These are phyloP conservation scores for Dolichoris vasculosae DNA, from an alignment of 1,140 invertebrate genomes.

Conservation along the genomic window DNA sequence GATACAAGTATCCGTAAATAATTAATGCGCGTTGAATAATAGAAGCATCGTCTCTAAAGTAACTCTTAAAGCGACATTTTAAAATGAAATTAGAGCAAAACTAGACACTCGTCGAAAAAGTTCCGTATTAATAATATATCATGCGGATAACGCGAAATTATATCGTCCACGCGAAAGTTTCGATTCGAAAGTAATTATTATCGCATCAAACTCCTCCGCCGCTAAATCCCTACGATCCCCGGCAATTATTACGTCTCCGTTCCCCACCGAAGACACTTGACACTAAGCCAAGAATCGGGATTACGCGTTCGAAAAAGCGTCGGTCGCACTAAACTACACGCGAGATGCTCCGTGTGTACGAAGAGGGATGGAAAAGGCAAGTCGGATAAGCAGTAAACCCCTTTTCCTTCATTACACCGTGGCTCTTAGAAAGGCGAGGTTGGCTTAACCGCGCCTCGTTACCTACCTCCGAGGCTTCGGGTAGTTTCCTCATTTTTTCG, in stretches of 20 bases:
- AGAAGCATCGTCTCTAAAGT: background rate
- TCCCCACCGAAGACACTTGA: background rate
- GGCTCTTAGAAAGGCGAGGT: background rate
- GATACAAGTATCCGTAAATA: background rate
- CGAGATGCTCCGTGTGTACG: background rate
- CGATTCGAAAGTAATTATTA: background rate
- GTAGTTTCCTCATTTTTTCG: slow-evolving; percentile 35
- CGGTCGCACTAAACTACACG: background rate
- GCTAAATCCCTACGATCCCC: background rate
- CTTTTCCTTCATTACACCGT: slow-evolving; percentile 40
- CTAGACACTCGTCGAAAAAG: too few relatives aligned
- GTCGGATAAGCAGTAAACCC: slow-evolving; percentile 12
- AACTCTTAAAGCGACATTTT: background rate
- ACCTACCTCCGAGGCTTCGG: background rate
- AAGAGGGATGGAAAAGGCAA: background rate
- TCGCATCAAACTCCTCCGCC: background rate
- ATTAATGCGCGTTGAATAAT: background rate
- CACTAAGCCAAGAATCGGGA: slow-evolving; percentile 8
- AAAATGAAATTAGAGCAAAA: too few relatives aligned
- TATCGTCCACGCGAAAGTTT: background rate
- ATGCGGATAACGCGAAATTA: background rate
- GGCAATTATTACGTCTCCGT: background rate
- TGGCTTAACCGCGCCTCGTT: slow-evolving; percentile 16
- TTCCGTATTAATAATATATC: background rate
- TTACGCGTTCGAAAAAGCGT: background rate